phyloP scores from a whole-genome alignment of 2,797 vertebrate species.

The Halcyon badia region DNA sequence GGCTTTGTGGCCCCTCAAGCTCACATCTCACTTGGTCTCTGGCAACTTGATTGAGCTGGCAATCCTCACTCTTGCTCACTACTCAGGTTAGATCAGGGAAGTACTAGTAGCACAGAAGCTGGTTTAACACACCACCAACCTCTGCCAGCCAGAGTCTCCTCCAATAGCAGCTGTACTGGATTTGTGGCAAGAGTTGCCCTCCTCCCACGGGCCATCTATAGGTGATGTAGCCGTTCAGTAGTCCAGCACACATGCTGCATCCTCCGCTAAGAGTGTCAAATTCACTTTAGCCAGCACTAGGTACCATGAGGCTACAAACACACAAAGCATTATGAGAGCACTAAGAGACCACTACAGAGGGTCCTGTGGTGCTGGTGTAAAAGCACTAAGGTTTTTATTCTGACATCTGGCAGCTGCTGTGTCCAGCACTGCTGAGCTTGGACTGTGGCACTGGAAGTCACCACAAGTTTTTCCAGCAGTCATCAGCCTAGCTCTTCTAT shows the following conservation, averaged over 20 bases:
- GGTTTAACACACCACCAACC: neutral
- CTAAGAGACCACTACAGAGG: neutral
- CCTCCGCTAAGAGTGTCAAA: neutral
- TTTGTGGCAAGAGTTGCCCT: neutral
- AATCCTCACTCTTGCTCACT: neutral
- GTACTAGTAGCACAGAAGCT: neutral
- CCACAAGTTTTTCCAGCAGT: neutral
- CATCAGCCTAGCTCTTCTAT: neutral
- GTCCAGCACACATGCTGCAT: neutral
- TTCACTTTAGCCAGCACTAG: neutral
- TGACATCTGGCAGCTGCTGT: neutral
- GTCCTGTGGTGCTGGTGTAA: rapidly evolving
- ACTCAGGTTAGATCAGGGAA: neutral
- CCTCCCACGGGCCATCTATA: neutral
- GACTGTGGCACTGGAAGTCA: neutral
- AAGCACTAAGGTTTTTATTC: neutral
- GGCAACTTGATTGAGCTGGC: neutral
- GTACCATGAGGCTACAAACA: neutral
- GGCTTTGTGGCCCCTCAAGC: neutral
- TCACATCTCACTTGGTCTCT: neutral
- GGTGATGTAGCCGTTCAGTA: neutral
- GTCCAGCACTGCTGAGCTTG: neutral
- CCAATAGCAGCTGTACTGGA: neutral
- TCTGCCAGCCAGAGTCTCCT: neutral
- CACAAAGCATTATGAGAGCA: neutral